A percentile compares a stretch with the other conserved stretches of the same genome.
phyloP scores from a whole-genome alignment of 2,113 vertebrate genomes.

The Centrocercus urophasianus region DNA sequence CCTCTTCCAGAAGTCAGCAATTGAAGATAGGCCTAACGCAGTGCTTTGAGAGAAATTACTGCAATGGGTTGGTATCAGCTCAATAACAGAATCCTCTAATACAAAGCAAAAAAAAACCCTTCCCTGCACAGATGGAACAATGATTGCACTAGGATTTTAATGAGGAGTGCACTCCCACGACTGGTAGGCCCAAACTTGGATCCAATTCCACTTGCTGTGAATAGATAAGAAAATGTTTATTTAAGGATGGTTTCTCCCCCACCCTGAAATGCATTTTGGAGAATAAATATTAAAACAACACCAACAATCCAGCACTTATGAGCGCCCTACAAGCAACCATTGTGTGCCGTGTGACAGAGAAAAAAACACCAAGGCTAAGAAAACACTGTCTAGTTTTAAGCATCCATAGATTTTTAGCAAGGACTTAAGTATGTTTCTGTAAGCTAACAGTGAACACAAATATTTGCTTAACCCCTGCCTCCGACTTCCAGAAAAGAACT shows the following conservation, averaged over 20 bases:
- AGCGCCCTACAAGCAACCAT: conserved; percentile 38
- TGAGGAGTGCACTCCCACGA: background rate
- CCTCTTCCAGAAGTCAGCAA: background rate
- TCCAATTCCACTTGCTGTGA: background rate
- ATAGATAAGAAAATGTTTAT: background rate
- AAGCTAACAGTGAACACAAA: conserved; percentile 40
- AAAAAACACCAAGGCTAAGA: background rate
- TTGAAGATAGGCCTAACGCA: background rate
- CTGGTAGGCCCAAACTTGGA: background rate
- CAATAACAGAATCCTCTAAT: background rate
- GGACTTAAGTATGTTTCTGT: conserved; percentile 32
- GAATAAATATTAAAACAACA: background rate
- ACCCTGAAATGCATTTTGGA: background rate
- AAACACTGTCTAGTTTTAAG: conserved; percentile 27
- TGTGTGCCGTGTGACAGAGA: conserved; percentile 18
- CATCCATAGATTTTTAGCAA: background rate
- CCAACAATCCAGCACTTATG: background rate
- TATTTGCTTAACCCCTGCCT: conserved; percentile 61
- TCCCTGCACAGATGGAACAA: background rate
- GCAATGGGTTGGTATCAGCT: background rate
- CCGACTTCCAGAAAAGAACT: background rate
- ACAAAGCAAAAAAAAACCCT: background rate
- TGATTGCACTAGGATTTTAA: background rate
- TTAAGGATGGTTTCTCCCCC: background rate
- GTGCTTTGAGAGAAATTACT: background rate